These are phyloP conservation scores for Drosophila helvetica DNA, from an alignment of 2,888 invertebrate species.

Conservation along the genomic window DNA sequence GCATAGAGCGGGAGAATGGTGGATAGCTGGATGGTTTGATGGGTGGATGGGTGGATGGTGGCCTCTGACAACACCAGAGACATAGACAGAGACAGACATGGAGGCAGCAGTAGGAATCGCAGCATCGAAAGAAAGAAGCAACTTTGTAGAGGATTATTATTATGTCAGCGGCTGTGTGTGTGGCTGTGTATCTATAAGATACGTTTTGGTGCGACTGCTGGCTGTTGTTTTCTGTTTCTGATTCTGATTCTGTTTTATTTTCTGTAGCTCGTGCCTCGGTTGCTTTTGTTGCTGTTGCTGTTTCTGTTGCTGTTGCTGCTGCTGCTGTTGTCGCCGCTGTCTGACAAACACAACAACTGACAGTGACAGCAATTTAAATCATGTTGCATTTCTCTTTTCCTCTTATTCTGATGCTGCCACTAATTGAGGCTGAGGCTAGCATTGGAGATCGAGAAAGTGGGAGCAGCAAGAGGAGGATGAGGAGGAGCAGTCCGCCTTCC, in stretches of 20 bases:
- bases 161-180: constrained; percentile 51
- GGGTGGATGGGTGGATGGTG: background rate
- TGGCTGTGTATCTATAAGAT: constrained; percentile 62
- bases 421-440: constrained; percentile 52
- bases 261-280: constrained; percentile 13
- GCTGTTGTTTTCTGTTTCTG: constrained; percentile 6
- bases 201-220: constrained; percentile 55
- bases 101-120: background rate
- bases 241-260: background rate
- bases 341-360: constrained; percentile 62
- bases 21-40: background rate
- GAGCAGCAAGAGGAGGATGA: constrained; percentile 5
- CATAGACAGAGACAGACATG: background rate
- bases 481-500: background rate
- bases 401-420: constrained; percentile 42
- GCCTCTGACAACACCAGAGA: too few relatives aligned
- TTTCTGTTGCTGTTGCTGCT: constrained; percentile 19
- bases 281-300: constrained; percentile 16
- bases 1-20: too few relatives aligned
- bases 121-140: too few relatives aligned
- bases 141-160: constrained; percentile 21
- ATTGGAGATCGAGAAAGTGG: background rate
- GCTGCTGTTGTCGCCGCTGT: constrained; percentile 70
- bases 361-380: constrained; percentile 82
- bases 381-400: constrained; percentile 62